Evolutionary conservation across 1,140 invertebrate genomes (phyloP).

Genomic region (Lordiphosa mommai): DNA sequence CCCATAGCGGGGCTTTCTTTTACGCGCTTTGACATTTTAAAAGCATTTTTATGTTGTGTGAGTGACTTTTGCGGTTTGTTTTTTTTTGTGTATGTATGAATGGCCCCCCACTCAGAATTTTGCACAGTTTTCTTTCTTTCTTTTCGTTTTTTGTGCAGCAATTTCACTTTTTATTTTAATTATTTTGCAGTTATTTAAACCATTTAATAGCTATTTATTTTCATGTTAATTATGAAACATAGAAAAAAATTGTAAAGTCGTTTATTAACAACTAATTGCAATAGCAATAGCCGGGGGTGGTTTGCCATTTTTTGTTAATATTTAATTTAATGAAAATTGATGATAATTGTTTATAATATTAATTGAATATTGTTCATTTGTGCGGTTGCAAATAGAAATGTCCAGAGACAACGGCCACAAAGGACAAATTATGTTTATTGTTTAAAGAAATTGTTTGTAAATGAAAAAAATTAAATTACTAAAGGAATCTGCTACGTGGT

Average conservation of each 20-base stretch:
- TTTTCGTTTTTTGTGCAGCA: background rate
- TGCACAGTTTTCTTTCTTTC: background rate
- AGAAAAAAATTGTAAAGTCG: conserved; percentile 9
- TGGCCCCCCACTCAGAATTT: background rate
- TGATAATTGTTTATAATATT: conserved; percentile 51
- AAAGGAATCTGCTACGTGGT: too few species aligned
- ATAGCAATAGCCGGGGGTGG: conserved; percentile 18
- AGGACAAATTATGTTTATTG: too few species aligned
- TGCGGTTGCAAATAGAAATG: conserved; percentile 33
- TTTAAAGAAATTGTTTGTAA: background rate
- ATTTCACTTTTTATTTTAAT: conserved; percentile 21
- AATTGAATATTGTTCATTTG: conserved; percentile 50
- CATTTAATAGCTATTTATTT: conserved; percentile 65
- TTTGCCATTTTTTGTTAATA: conserved; percentile 28
- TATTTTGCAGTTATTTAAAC: conserved; percentile 60
- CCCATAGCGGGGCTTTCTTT: conserved; percentile 37
- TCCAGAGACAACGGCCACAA: conserved; percentile 1
- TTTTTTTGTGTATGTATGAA: conserved; percentile 10
- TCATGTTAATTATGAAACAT: conserved; percentile 52
- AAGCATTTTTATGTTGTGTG: conserved; percentile 71
- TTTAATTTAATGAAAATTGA: conserved; percentile 66
- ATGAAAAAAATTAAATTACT: background rate
- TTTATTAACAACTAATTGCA: conserved; percentile 49
- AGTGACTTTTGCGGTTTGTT: conserved; percentile 61
- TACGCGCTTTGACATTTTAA: conserved; percentile 76